Evolutionary conservation across 2,797 vertebrate species (phyloP), one percentile per base, ranked within the genome.

Genomic region (Coranthus polyacanthus): DNA sequence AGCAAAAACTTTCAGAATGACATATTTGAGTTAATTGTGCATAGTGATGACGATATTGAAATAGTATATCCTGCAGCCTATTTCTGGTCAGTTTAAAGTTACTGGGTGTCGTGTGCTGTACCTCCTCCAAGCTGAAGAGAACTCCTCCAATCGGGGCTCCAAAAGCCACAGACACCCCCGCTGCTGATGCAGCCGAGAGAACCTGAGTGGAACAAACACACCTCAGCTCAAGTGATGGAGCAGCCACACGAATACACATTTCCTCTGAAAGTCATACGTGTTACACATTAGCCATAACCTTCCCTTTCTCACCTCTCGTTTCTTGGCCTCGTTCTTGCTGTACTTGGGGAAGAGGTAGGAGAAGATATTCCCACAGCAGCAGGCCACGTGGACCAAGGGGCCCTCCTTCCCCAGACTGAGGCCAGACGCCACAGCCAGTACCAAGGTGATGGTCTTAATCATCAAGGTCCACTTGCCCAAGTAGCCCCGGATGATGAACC

Each of bases 281-380:
- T n/a, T n/a, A n/a, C n/a, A n/a, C n/a, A n/a, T n/a, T n/a, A n/a
- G n/a, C 7, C 26, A 6, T 2, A 7, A 1, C 3, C 12, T 1
- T 12, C 15, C 24, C 3, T 10, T 38, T 2, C 90, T 83, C 79
- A 98, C 98, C 96, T 99, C 98, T 88, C 98, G 94, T 75, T 99
- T 99, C 91, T 99, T 99, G 79, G 98, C 98, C 93, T 99, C 98
- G 63, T 99, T 99, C 93, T 98, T 99, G 94, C 97, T 99, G 91
- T 99, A 99, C 88, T 99, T 99, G 47, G 98, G 98, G 90, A 99
- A 99, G 84, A 99, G 96, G 94, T 99, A 99, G 74, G 97, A 99
- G 93, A 99, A 99, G 91, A 99, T 98, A 93, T 99, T 99, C 69
- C 98, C 98, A 56, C 98, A 99, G 94, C 98, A 99, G 88, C 98